A percentile compares a stretch with the other conserved stretches of the same genome.
phyloP scores from a whole-genome alignment of 2,888 invertebrate genomes.

The Nyleta sp. region DNA sequence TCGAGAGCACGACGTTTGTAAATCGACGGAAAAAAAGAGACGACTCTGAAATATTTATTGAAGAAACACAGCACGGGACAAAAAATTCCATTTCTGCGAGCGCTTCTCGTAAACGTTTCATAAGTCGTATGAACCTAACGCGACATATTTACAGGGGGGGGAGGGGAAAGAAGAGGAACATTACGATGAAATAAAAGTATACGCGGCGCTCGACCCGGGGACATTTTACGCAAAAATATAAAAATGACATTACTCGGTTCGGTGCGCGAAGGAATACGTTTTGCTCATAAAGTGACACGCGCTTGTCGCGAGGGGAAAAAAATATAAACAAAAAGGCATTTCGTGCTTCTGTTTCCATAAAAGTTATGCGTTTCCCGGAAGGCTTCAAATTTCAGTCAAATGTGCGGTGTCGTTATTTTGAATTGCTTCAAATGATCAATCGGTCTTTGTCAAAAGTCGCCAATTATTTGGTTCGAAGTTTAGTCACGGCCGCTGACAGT shows the following conservation, averaged over 20 bases:
- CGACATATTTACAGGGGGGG: slow-evolving; percentile 61
- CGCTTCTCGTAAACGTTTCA: slow-evolving; percentile 54
- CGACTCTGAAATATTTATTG: slow-evolving; percentile 49
- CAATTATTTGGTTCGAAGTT: slow-evolving; percentile 25
- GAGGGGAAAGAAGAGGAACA: slow-evolving; percentile 55
- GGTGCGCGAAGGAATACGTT: slow-evolving; percentile 72
- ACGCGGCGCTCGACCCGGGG: slow-evolving; percentile 52
- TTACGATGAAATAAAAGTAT: slow-evolving; percentile 59
- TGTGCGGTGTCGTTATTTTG: slow-evolving; percentile 33
- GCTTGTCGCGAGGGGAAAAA: slow-evolving; percentile 46
- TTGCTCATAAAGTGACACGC: slow-evolving; percentile 75
- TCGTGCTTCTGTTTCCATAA: slow-evolving; percentile 46
- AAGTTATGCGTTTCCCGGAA: slow-evolving; percentile 52
- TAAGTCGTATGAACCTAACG: slow-evolving; percentile 59
- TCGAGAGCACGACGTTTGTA: slow-evolving; percentile 57
- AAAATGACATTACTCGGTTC: slow-evolving; percentile 59
- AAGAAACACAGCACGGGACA: slow-evolving; percentile 36
- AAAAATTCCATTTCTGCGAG: slow-evolving; percentile 48
- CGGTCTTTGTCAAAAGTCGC: slow-evolving; percentile 36
- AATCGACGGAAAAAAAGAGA: slow-evolving; percentile 48
- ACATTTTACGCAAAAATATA: slow-evolving; percentile 61
- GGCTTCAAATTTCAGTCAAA: slow-evolving; percentile 55
- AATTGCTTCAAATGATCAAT: slow-evolving; percentile 15
- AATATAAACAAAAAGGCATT: slow-evolving; percentile 44
- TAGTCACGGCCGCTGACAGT: slow-evolving; percentile 3